Conservation (phyloP, 2,888 invertebrate species). For the Catonia carolina region DNA sequence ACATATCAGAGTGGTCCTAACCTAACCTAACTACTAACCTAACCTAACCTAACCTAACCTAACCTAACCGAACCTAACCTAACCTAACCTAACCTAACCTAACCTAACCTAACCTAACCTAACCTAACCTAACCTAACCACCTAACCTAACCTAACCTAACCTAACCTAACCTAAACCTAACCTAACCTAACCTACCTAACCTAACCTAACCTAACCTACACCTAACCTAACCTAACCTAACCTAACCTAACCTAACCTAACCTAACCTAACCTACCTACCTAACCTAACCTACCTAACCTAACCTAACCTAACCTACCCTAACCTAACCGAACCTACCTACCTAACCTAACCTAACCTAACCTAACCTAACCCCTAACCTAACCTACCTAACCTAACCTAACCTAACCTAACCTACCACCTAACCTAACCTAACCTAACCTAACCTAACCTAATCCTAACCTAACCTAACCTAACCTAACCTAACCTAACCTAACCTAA, state of each 20-base stretch:
- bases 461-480: conserved; percentile 25
- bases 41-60: conserved; percentile 28
- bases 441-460: conserved; percentile 25
- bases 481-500: conserved; percentile 20
- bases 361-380: no score
- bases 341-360: no score
- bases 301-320: no score
- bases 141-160: no score
- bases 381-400: no score
- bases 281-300: no score
- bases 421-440: no score
- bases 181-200: conserved; percentile 17
- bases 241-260: conserved; percentile 19
- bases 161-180: no score
- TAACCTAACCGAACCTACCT: no score
- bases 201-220: conserved; percentile 7
- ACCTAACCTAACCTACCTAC: neutral
- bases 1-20: no score
- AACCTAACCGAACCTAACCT: conserved; percentile 19
- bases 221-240: conserved; percentile 18
- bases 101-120: conserved; percentile 27
- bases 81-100: conserved; percentile 26
- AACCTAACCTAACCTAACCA: neutral
- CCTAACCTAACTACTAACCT: no score
- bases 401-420: no score